Percentiles rank a stretch among this genome's conserved stretches.
phyloP scores from a whole-genome alignment of 2,113 vertebrate species.

The Brachirus orientalis region DNA sequence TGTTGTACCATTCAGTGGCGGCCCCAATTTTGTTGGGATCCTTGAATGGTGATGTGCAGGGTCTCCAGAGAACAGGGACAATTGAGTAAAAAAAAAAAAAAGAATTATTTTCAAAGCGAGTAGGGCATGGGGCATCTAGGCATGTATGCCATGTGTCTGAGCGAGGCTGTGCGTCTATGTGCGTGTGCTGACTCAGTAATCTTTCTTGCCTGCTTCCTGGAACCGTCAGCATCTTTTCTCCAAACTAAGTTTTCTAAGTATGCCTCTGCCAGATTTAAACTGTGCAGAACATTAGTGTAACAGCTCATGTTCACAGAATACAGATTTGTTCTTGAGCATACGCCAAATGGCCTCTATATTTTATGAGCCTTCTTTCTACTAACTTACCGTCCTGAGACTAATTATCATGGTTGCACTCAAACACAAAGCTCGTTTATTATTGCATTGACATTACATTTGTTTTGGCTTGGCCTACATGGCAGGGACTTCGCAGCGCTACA shows the following conservation, averaged over 20 bases:
- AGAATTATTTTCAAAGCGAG: constrained; percentile 12
- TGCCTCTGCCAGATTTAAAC: constrained; percentile 72
- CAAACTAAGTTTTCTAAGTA: constrained; percentile 71
- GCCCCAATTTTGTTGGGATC: constrained; percentile 70
- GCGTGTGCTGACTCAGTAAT: constrained; percentile 72
- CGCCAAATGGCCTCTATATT: constrained; percentile 79
- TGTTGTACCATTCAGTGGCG: constrained; percentile 40
- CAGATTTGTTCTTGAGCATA: constrained; percentile 74
- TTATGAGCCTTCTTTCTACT: constrained; percentile 73
- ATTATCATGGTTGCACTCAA: constrained; percentile 77
- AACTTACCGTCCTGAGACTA: constrained; percentile 77
- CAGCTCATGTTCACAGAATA: constrained; percentile 69
- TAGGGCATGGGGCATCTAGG: constrained; percentile 24
- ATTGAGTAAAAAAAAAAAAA: constrained; percentile 60
- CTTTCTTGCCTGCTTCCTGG: constrained; percentile 43
- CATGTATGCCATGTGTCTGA: constrained; percentile 18
- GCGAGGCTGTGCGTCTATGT: constrained; percentile 24
- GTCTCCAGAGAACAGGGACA: constrained; percentile 36
- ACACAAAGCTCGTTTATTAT: constrained; percentile 77
- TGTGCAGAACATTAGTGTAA: constrained; percentile 76
- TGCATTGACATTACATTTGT: constrained; percentile 74
- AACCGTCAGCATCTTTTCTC: constrained; percentile 73
- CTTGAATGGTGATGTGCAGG: constrained; percentile 46
- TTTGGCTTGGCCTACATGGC: constrained; percentile 71
- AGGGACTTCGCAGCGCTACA: constrained; percentile 48